phyloP scores from a whole-genome alignment of 1,140 invertebrate genomes.

The Sinonovacula constricta region DNA sequence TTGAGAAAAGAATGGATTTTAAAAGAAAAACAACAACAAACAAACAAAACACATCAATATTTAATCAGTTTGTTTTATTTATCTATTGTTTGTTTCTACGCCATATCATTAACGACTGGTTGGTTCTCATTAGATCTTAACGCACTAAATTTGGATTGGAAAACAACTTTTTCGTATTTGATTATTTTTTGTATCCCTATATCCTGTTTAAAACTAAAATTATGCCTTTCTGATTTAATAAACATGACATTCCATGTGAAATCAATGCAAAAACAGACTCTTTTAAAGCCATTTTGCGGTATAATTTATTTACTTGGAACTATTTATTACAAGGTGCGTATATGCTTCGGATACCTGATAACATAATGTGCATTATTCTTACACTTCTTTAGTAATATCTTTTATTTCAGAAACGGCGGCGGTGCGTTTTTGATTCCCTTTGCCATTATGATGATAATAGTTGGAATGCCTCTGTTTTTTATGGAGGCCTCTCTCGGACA shows the following conservation, averaged over 20 bases:
- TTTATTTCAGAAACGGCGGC: conserved; percentile 63
- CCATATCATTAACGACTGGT: not conserved
- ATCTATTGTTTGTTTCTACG: too few relatives aligned
- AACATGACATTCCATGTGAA: not conserved
- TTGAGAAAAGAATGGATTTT: not conserved
- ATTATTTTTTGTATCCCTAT: too few relatives aligned
- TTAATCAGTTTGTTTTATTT: too few relatives aligned
- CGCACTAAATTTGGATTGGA: not conserved
- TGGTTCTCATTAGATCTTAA: too few relatives aligned
- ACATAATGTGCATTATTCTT: not conserved
- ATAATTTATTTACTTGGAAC: not conserved
- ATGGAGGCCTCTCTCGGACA: conserved; percentile 89
- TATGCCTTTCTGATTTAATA: not conserved
- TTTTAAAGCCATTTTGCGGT: not conserved
- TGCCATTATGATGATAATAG: conserved; percentile 81
- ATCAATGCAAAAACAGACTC: not conserved
- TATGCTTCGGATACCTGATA: too few relatives aligned
- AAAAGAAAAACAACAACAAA: too few relatives aligned
- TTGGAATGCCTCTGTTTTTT: conserved; percentile 87
- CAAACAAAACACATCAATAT: too few relatives aligned
- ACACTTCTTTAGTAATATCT: not conserved
- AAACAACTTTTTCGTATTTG: not conserved
- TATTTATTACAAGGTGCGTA: not conserved
- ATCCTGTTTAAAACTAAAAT: too few relatives aligned
- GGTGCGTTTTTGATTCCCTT: conserved; percentile 87